Percentiles rank a stretch among this genome's conserved stretches.
Conservation (phyloP, 1,140 invertebrate species). For the Delia radicum region DNA sequence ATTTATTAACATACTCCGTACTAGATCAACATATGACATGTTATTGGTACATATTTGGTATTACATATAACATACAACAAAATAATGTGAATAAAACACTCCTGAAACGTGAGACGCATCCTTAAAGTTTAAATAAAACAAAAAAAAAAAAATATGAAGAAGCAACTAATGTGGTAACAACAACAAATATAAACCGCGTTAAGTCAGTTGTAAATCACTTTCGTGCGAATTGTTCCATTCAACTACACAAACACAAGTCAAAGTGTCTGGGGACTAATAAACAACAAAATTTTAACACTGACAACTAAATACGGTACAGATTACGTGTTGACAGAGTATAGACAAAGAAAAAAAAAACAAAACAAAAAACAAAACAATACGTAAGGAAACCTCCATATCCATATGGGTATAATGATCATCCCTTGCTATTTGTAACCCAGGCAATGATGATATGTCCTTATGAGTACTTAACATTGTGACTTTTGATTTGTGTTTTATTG, state of each 20-base stretch:
- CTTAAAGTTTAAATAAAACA: not conserved
- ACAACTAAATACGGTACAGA: constrained; percentile 24
- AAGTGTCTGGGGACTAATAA: constrained; percentile 53
- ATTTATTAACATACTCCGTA: no score
- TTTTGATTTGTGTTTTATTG: not conserved
- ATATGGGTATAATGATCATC: not conserved
- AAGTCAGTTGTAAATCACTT: constrained; percentile 10
- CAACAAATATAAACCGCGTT: not conserved
- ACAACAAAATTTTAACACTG: constrained; percentile 37
- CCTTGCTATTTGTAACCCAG: not conserved
- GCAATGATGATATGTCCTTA: not conserved
- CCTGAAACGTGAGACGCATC: not conserved
- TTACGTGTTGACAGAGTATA: constrained; percentile 50
- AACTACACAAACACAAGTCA: constrained; percentile 27
- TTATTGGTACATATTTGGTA: no score
- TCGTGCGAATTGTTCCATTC: constrained; percentile 33
- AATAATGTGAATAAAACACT: not conserved
- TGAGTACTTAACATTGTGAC: not conserved
- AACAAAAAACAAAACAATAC: not conserved
- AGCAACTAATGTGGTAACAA: not conserved
- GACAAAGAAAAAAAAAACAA: constrained; percentile 24
- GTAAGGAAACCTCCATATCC: not conserved
- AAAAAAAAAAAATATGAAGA: not conserved
- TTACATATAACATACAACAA: no score
- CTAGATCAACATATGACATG: no score